Conservation (phyloP, 2,797 vertebrate species). For the Enoplosus armatus region DNA sequence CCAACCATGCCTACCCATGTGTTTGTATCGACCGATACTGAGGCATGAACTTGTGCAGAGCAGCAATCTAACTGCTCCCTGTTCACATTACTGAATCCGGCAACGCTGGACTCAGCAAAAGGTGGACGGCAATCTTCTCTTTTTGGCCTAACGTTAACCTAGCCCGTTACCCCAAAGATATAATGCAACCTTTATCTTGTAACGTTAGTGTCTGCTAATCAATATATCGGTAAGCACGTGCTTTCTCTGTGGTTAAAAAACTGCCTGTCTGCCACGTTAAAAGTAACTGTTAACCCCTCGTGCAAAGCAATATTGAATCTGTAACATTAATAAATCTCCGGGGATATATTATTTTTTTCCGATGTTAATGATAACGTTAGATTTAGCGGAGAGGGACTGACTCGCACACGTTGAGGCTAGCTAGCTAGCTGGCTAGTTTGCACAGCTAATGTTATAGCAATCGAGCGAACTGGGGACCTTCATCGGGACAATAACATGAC, state of each 20-base stretch:
- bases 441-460: constrained; percentile 62
- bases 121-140: constrained; percentile 19
- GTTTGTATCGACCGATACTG: not conserved
- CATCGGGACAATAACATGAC: constrained; percentile 73
- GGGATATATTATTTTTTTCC: not conserved
- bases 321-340: accelerated
- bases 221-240: constrained; percentile 71
- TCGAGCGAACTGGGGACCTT: constrained; percentile 52
- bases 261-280: not conserved
- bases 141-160: constrained; percentile 33
- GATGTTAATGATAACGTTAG: constrained; percentile 10
- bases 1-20: not conserved
- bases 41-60: not conserved
- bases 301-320: too few species aligned
- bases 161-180: not conserved
- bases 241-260: constrained; percentile 49
- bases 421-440: constrained; percentile 70
- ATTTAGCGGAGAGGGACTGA: constrained; percentile 62
- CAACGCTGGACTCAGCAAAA: constrained; percentile 37
- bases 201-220: constrained; percentile 45
- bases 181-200: not conserved
- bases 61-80: constrained; percentile 3
- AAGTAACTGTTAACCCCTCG: not conserved
- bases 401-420: constrained; percentile 74
- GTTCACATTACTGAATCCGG: constrained; percentile 16